These are phyloP conservation scores for Gallinago stenura DNA, from an alignment of 2,797 vertebrate species.

Conservation along the genomic window DNA sequence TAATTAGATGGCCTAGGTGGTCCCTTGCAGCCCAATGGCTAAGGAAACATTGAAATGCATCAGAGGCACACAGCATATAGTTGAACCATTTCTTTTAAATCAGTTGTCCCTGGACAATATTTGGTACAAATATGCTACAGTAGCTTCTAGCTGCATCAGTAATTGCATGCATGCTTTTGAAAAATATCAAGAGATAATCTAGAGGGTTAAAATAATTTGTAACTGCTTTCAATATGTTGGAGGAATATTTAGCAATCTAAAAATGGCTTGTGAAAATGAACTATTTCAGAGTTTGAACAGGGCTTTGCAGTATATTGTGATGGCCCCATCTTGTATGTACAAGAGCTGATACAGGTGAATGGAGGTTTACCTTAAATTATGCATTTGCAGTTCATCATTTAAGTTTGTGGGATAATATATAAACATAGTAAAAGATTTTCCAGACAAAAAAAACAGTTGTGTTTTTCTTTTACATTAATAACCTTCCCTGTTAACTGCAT, in stretches of 20 bases:
- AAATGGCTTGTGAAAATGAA: neutral
- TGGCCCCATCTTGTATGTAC: neutral
- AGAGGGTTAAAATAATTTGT: neutral
- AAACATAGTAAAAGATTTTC: neutral
- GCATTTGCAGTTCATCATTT: neutral
- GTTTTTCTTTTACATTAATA: neutral
- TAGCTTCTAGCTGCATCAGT: neutral
- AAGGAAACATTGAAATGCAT: neutral
- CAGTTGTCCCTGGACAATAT: neutral
- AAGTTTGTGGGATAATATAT: neutral
- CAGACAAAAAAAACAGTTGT: neutral
- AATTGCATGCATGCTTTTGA: neutral
- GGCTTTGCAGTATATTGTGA: neutral
- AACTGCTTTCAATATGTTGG: neutral
- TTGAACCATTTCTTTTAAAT: neutral
- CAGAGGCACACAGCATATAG: neutral
- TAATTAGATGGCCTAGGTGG: neutral
- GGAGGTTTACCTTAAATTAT: neutral
- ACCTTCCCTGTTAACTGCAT: neutral
- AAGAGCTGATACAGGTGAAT: neutral
- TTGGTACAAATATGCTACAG: neutral
- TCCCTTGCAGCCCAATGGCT: neutral
- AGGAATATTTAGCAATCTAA: neutral
- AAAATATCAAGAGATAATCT: neutral
- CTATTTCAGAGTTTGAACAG: neutral